A percentile compares a stretch with the other conserved stretches of the same genome.
These are phyloP conservation scores for Campylomormyrus tamandua DNA, from an alignment of 2,113 vertebrate species.

Conservation along the genomic window DNA sequence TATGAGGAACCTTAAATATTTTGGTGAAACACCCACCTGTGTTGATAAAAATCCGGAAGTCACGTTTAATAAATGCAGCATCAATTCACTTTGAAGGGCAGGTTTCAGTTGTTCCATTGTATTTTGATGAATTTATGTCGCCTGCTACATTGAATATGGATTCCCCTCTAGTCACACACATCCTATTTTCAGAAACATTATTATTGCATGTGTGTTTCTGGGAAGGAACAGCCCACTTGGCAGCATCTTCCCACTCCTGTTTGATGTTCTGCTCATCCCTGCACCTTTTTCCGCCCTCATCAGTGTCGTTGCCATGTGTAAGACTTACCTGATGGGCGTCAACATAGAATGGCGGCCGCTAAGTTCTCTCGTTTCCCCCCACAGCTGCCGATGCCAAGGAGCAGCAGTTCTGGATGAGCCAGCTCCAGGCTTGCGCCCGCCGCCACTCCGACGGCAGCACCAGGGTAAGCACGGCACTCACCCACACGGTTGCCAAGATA, in stretches of 20 bases:
- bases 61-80: background rate
- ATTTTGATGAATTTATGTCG: background rate
- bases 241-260: background rate
- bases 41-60: background rate
- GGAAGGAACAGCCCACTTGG: background rate
- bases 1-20: background rate
- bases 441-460: constrained; percentile 71
- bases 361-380: constrained; percentile 32
- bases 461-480: constrained; percentile 58
- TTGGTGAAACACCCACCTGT: background rate
- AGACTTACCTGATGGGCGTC: background rate
- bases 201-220: background rate
- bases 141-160: background rate
- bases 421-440: constrained; percentile 81
- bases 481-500: background rate
- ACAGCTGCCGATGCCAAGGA: constrained; percentile 76
- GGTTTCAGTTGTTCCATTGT: background rate
- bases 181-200: background rate
- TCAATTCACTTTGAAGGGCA: background rate
- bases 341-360: background rate
- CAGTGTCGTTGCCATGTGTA: background rate
- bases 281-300: background rate
- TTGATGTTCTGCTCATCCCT: background rate
- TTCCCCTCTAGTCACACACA: background rate
- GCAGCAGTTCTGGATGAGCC: constrained; percentile 84